phyloP scores from a whole-genome alignment of 2,888 invertebrate genomes.

The Ectemnius lituratus region DNA sequence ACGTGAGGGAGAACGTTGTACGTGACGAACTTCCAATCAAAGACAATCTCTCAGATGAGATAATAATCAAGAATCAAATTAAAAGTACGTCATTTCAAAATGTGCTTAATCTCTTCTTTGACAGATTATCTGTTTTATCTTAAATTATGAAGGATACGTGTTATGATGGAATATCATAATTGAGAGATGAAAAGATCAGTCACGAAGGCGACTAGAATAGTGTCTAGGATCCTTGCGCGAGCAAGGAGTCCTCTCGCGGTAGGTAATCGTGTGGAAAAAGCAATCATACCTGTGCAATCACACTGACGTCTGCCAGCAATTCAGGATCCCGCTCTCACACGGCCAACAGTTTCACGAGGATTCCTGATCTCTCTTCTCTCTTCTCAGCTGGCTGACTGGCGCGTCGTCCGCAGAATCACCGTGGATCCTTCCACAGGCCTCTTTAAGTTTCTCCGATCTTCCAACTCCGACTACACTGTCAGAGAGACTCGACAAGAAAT shows the following conservation, averaged over 20 bases:
- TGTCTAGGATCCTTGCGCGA: not conserved
- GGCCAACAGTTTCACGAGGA: not conserved
- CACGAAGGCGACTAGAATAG: not conserved
- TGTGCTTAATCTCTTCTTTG: too few species aligned
- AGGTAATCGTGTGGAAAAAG: not conserved
- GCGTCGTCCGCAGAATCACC: not conserved
- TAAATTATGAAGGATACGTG: too few species aligned
- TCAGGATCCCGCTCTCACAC: not conserved
- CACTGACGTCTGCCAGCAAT: not conserved
- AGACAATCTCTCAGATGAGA: too few species aligned
- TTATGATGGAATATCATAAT: too few species aligned
- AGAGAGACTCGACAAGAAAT: too few species aligned
- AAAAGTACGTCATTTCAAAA: too few species aligned
- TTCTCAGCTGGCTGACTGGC: not conserved
- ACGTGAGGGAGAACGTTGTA: too few species aligned
- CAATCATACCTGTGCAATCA: not conserved
- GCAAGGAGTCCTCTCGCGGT: not conserved
- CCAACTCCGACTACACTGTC: not conserved
- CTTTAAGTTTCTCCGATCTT: slow-evolving; percentile 5
- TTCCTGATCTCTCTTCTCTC: slow-evolving; percentile 1
- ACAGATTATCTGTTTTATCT: too few species aligned
- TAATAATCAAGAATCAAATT: too few species aligned
- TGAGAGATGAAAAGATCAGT: too few species aligned
- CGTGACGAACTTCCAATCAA: too few species aligned
- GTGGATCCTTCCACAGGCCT: not conserved